Conservation (phyloP, 2,113 vertebrate genomes). For the Sceloporus undulatus region DNA sequence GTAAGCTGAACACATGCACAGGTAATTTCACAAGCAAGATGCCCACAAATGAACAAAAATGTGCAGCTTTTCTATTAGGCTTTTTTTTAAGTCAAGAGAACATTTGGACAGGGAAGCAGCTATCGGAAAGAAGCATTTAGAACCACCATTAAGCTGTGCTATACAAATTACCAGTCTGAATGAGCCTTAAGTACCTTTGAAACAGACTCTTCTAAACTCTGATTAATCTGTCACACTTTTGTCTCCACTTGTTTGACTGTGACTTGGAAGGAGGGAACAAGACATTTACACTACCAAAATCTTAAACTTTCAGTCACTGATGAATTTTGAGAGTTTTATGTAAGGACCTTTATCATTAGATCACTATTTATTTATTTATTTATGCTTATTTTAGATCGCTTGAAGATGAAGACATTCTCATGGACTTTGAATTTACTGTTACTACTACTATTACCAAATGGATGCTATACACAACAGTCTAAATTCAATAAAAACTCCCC, state of each 20-base stretch:
- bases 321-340: background rate
- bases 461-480: conserved; percentile 72
- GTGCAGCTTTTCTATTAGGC: too few relatives aligned
- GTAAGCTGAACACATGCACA: too few relatives aligned
- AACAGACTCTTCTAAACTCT: background rate
- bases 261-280: background rate
- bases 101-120: too few relatives aligned
- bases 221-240: background rate
- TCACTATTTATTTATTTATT: conserved; percentile 35
- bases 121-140: too few relatives aligned
- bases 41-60: too few relatives aligned
- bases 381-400: conserved; percentile 42
- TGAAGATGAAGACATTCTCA: conserved; percentile 83
- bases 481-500: conserved; percentile 69
- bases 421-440: conserved; percentile 86
- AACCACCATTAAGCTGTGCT: too few relatives aligned
- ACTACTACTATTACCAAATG: conserved; percentile 78
- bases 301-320: background rate
- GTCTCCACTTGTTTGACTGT: background rate
- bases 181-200: background rate
- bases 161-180: too few relatives aligned
- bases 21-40: too few relatives aligned
- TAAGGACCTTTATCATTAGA: conserved; percentile 7
- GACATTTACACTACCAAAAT: background rate
- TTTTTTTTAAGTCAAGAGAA: too few relatives aligned